Evolutionary conservation across 2,888 invertebrate genomes (phyloP).

Genomic region (Apodemia zela): DNA sequence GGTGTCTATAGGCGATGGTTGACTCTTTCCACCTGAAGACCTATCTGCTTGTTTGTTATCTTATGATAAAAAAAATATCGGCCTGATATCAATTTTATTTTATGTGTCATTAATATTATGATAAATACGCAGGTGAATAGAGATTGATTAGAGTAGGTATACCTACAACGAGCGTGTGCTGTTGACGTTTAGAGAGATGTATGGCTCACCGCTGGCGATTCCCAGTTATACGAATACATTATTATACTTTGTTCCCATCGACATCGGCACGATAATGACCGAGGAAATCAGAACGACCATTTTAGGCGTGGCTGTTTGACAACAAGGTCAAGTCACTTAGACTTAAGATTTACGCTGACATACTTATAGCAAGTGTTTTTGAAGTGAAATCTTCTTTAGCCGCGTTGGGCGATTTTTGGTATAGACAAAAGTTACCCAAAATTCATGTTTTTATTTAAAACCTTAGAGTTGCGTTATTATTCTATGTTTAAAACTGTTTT

Average conservation of each 20-base stretch:
- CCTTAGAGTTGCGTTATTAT: too few relatives aligned
- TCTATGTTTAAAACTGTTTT: too few relatives aligned
- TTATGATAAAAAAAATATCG: too few relatives aligned
- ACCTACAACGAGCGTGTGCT: not conserved
- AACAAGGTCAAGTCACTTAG: slow-evolving; percentile 1
- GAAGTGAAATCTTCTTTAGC: too few relatives aligned
- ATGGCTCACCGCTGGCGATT: slow-evolving; percentile 1
- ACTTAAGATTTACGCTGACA: not conserved
- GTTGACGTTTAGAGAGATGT: not conserved
- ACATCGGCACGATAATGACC: slow-evolving; percentile 9
- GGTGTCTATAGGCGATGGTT: too few relatives aligned
- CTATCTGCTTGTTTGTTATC: too few relatives aligned
- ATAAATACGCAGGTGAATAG: not conserved
- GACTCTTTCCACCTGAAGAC: too few relatives aligned
- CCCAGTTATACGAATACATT: slow-evolving; percentile 3
- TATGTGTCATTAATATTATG: not conserved
- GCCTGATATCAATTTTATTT: too few relatives aligned
- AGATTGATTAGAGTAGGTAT: not conserved
- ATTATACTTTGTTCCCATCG: not conserved
- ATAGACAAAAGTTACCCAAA: too few relatives aligned
- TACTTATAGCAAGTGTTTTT: not conserved
- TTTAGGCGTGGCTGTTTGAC: not conserved
- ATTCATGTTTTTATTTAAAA: too few relatives aligned
- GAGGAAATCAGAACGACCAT: slow-evolving; percentile 2
- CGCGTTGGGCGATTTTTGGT: too few relatives aligned